Percentiles rank a stretch among this genome's conserved stretches.
Conservation (phyloP, 2,888 invertebrate species). For the Chaitophorus viminalis region DNA sequence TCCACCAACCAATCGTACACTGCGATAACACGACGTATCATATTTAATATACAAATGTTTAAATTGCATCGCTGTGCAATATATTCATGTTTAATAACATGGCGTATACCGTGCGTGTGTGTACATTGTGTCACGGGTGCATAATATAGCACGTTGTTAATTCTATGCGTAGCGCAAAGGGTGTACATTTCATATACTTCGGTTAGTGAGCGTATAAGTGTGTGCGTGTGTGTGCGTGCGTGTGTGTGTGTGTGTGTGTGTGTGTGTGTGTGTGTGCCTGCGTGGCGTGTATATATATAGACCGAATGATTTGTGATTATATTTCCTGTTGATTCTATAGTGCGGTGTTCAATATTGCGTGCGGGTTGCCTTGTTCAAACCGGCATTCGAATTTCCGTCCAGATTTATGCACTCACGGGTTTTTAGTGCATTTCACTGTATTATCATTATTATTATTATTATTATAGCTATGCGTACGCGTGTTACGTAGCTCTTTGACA, state of each 20-base stretch:
- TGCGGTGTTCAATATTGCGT: background rate
- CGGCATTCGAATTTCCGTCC: background rate
- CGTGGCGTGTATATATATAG: background rate
- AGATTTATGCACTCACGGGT: background rate
- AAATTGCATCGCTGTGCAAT: background rate
- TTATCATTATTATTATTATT: no score
- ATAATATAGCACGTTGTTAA: background rate
- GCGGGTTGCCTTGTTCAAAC: background rate
- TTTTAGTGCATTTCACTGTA: background rate
- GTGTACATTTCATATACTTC: background rate
- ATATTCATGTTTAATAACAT: no score
- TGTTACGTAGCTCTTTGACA: background rate
- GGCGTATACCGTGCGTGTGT: no score
- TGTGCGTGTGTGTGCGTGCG: no score
- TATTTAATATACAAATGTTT: background rate
- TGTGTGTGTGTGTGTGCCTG: no score
- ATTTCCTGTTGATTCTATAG: background rate
- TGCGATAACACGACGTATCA: no score
- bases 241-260: no score
- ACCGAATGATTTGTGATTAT: background rate
- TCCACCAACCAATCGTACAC: no score
- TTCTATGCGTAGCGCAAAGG: background rate
- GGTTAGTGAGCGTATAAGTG: no score
- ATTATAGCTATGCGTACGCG: no score
- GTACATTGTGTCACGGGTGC: background rate